Base-by-base conservation (phyloP, 2,113 vertebrate genomes). In the Paedocypris sp. region DNA sequence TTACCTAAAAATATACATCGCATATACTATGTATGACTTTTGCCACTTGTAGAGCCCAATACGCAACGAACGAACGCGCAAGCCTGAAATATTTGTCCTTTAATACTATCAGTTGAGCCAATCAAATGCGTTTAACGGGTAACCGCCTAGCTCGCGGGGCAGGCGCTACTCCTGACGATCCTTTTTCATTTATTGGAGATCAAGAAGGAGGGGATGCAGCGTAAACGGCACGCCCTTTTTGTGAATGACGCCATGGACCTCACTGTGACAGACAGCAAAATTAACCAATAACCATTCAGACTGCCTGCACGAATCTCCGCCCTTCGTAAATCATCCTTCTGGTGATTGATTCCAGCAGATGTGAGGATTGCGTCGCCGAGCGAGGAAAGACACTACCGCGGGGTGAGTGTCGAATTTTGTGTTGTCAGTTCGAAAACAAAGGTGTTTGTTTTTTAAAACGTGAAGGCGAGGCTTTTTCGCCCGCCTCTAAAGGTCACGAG, bases 341-440 rank as follows among this genome's bases (percentile, higher is more conserved):
- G 43, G 42, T 72, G 76, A 74, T 28, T 57, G 80, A 84, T 72
- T 66, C 72, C 72, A 76, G 82, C 85, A 86, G 76, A 76, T 85
- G 79, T 48, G 22, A 50, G 67, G 70, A 73, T 68, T 41, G 32
- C 25, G 15, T 25, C 66, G 61, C 54, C 62, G 42, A 29, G 36
- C 63, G 61, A 73, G 75, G 75, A 73, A 4, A 65, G 65, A 75
- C 50, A 45, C 70, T 45, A 58, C 15, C 23, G 22, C 64, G 80
- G 66, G 72, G 85, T 86, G 50, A 87, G 85, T 63, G 18, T 1
- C 4, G 3, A 46, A 66, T 36, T 8, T 22, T 15, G 23, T n/a
- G 13, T 29, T 64, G 33, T 64, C 25, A 56, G 29, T 43, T 7
- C 13, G 4, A 43, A 58, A 32, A 43, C 10, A 22, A 4, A 13